phyloP scores from a whole-genome alignment of 2,113 vertebrate genomes.

The Chascanopsetta lugubris region DNA sequence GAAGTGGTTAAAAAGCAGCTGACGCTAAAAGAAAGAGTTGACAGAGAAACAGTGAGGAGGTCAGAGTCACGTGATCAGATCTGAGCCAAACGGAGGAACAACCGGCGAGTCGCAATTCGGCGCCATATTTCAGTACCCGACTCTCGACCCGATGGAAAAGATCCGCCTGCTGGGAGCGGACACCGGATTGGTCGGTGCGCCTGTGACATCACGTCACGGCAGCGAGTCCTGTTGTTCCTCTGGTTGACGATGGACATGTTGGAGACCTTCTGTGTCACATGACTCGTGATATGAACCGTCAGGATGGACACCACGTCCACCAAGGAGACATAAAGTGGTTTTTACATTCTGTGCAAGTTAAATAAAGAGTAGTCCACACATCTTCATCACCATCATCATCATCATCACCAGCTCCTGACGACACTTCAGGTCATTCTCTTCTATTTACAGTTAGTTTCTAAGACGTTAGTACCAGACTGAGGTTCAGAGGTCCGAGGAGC shows the following conservation, averaged over 20 bases:
- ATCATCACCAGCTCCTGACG: conserved; percentile 5
- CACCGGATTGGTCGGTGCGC: no score
- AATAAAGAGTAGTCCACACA: conserved; percentile 42
- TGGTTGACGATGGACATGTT: not conserved
- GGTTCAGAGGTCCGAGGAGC: conserved; percentile 51
- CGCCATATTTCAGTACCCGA: no score
- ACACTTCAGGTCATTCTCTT: conserved; percentile 20
- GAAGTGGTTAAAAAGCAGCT: no score
- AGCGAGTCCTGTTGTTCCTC: conserved; percentile 5
- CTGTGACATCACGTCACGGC: conserved; percentile 1
- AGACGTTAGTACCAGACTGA: conserved; percentile 58
- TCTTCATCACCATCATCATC: not conserved
- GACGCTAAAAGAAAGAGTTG: no score
- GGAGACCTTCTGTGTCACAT: not conserved
- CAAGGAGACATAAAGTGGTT: conserved; percentile 19
- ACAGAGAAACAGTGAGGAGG: no score
- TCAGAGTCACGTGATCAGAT: no score
- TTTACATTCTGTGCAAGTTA: conserved; percentile 75
- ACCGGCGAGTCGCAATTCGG: no score
- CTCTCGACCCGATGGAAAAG: no score
- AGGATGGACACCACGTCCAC: conserved; percentile 14
- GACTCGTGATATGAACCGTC: conserved; percentile 24
- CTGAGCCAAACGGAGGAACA: no score
- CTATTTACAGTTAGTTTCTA: conserved; percentile 66
- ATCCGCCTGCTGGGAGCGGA: no score